A percentile compares a stretch with the other conserved stretches of the same genome.
Conservation (phyloP, 1,140 invertebrate genomes). For the Dryas iulia region DNA sequence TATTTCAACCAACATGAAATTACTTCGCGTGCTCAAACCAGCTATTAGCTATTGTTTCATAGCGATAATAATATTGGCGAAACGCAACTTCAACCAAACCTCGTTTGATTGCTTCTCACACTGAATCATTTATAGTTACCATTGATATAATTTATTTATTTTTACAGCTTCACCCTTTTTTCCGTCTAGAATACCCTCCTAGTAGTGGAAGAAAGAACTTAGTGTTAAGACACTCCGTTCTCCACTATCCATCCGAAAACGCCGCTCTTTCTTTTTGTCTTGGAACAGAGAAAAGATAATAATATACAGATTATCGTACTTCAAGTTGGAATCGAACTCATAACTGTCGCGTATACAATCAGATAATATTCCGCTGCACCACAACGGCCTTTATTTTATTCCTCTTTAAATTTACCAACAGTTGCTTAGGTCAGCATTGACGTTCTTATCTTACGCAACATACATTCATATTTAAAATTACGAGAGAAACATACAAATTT, state of each 20-base stretch:
- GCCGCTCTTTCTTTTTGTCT: too few relatives aligned
- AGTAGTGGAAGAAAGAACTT: too few relatives aligned
- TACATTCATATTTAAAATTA: conserved; percentile 46
- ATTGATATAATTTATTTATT: conserved; percentile 27
- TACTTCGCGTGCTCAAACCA: conserved; percentile 26
- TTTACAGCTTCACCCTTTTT: too few relatives aligned
- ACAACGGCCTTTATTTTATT: too few relatives aligned
- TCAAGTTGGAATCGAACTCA: too few relatives aligned
- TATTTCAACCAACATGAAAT: conserved; percentile 31
- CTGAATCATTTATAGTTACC: conserved; percentile 57
- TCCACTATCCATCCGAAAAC: too few relatives aligned
- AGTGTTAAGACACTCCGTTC: too few relatives aligned
- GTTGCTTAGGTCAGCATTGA: background rate
- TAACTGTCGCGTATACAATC: too few relatives aligned
- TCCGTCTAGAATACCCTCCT: too few relatives aligned
- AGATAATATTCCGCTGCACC: too few relatives aligned
- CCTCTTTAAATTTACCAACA: background rate
- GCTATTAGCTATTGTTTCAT: conserved; percentile 53
- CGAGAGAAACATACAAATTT: conserved; percentile 59
- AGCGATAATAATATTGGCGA: conserved; percentile 60
- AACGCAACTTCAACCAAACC: conserved; percentile 32
- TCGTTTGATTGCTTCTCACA: conserved; percentile 59
- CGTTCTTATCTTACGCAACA: conserved; percentile 26
- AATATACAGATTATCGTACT: too few relatives aligned
- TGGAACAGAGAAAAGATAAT: too few relatives aligned